phyloP scores from a whole-genome alignment of 2,888 invertebrate species.

The Cistogaster globosa region DNA sequence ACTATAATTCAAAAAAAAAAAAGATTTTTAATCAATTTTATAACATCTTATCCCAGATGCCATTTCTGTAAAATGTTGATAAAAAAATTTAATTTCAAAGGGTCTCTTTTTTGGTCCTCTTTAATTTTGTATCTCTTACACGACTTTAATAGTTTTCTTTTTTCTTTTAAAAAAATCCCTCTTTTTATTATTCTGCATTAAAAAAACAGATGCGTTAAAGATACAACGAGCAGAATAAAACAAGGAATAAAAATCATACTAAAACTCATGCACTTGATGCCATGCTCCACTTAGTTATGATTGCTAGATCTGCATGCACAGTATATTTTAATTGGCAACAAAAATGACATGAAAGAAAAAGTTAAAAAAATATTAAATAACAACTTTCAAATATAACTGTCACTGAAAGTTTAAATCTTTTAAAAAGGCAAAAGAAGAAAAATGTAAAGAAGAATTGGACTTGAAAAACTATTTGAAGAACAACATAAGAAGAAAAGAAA shows the following conservation, averaged over 20 bases:
- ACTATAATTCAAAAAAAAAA: background rate
- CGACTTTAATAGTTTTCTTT: constrained; percentile 2
- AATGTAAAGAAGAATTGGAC: no score
- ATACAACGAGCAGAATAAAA: background rate
- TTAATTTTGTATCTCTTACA: background rate
- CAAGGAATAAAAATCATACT: constrained; percentile 36
- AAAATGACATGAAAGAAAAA: constrained; percentile 40
- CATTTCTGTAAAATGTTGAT: constrained; percentile 41
- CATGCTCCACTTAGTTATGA: constrained; percentile 59
- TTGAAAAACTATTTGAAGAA: no score
- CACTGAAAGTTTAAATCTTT: no score
- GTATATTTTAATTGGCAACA: constrained; percentile 65
- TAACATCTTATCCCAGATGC: background rate
- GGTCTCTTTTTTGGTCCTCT: background rate
- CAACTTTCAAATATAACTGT: no score
- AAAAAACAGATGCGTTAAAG: constrained; percentile 25
- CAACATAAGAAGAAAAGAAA: no score
- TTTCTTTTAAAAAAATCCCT: background rate
- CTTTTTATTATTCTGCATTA: background rate
- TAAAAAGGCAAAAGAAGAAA: no score
- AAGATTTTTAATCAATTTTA: background rate
- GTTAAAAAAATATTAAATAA: background rate
- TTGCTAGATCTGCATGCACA: constrained; percentile 56
- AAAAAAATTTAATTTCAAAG: constrained; percentile 33
- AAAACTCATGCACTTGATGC: constrained; percentile 26